Evolutionary conservation across 2,797 vertebrate genomes (phyloP).

Genomic region (Lerista edwardsae): DNA sequence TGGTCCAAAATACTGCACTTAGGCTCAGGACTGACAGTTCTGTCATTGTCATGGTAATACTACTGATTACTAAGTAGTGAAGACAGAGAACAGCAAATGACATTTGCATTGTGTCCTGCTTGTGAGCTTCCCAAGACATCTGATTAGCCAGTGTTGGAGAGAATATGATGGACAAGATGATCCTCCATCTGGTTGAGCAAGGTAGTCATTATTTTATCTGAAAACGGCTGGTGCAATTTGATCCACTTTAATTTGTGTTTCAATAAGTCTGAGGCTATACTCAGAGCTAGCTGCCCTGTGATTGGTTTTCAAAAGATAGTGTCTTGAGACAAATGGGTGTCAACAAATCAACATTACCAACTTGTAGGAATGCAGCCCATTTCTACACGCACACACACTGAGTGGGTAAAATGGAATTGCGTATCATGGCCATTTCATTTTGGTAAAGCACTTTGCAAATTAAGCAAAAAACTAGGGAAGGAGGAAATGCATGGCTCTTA

Average conservation of each 20-base stretch:
- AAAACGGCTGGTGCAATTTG: background rate
- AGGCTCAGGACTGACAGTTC: background rate
- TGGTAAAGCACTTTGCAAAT: background rate
- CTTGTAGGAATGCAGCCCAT: background rate
- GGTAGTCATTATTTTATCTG: background rate
- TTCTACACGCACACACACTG: background rate
- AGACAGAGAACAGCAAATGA: background rate
- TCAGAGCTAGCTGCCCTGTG: background rate
- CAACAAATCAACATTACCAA: background rate
- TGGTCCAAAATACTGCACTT: background rate
- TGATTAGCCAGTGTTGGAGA: background rate
- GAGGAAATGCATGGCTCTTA: background rate
- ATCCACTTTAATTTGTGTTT: background rate
- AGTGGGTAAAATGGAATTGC: background rate
- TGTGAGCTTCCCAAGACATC: background rate
- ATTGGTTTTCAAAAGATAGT: constrained; percentile 21
- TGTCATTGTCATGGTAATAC: background rate
- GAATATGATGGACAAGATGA: background rate
- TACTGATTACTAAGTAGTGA: background rate
- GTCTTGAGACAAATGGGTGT: background rate
- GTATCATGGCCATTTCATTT: background rate
- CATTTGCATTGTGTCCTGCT: background rate
- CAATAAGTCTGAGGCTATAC: background rate
- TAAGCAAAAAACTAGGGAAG: background rate
- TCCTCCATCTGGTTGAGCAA: background rate